Percentiles rank a stretch among this genome's conserved stretches.
These are phyloP conservation scores for Brachyistius frenatus DNA, from an alignment of 2,113 vertebrate species.

Conservation along the genomic window DNA sequence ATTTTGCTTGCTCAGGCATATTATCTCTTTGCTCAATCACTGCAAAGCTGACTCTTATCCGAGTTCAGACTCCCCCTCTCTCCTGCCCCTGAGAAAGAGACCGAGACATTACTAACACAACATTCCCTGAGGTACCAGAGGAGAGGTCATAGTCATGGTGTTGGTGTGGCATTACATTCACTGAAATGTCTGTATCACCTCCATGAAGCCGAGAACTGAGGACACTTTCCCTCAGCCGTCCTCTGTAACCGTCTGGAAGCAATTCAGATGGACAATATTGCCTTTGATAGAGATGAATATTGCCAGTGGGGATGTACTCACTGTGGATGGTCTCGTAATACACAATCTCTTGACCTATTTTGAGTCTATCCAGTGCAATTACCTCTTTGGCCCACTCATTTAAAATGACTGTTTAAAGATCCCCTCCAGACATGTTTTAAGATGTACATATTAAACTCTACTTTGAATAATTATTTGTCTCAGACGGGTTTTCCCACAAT, in stretches of 20 bases:
- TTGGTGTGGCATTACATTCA: slow-evolving; percentile 34
- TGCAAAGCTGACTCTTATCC: slow-evolving; percentile 32
- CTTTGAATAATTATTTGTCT: no score
- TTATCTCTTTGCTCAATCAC: slow-evolving; percentile 27
- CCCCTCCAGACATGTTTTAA: no score
- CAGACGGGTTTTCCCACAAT: no score
- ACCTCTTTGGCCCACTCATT: not conserved
- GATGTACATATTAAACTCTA: no score
- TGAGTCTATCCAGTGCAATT: not conserved
- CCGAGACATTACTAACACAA: slow-evolving; percentile 48
- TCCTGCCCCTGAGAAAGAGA: slow-evolving; percentile 8
- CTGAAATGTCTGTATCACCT: slow-evolving; percentile 37
- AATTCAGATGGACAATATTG: slow-evolving; percentile 49
- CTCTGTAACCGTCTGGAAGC: slow-evolving; percentile 35
- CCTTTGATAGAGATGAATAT: slow-evolving; percentile 48
- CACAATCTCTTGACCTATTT: slow-evolving; percentile 21
- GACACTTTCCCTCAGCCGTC: slow-evolving; percentile 25
- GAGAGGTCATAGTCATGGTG: slow-evolving; percentile 32
- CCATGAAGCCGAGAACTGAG: slow-evolving; percentile 42
- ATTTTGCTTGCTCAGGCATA: slow-evolving; percentile 37
- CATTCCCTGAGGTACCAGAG: slow-evolving; percentile 13
- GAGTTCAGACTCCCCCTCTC: slow-evolving; percentile 24
- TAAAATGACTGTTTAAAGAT: not conserved
- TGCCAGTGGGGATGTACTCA: slow-evolving; percentile 28
- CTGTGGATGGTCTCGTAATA: slow-evolving; percentile 15